Percentiles rank a stretch among this genome's conserved stretches.
phyloP scores from a whole-genome alignment of 1,140 invertebrate species.

The Pseudoatta argentina region DNA sequence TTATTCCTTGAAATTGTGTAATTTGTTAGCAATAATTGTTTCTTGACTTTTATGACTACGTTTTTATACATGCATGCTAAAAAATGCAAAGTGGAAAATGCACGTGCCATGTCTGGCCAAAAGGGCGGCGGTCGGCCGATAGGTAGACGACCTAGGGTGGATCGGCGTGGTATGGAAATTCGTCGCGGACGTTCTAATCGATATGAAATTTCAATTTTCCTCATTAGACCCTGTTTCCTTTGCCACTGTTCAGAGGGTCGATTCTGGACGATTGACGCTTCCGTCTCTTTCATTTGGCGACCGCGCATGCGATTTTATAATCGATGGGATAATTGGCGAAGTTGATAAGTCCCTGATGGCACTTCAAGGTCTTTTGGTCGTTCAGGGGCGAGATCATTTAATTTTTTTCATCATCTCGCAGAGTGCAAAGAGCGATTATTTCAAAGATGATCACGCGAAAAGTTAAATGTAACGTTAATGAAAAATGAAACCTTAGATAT shows the following conservation, averaged over 20 bases:
- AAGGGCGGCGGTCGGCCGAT: conserved; percentile 62
- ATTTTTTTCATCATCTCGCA: background rate
- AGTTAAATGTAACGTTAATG: background rate
- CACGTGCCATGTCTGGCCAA: background rate
- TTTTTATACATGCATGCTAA: background rate
- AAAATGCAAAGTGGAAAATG: conserved; percentile 38
- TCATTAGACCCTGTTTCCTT: conserved; percentile 15
- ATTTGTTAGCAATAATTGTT: background rate
- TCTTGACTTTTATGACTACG: background rate
- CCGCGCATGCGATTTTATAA: conserved; percentile 33
- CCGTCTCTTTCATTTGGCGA: conserved; percentile 38
- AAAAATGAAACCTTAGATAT: background rate
- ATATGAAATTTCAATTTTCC: conserved; percentile 77
- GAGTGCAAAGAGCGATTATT: conserved; percentile 16
- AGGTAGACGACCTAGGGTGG: conserved; percentile 61
- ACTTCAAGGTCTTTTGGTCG: background rate
- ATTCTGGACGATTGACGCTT: conserved; percentile 37
- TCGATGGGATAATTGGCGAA: background rate
- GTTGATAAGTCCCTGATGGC: conserved; percentile 27
- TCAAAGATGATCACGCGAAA: background rate
- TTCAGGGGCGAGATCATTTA: background rate
- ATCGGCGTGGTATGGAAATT: conserved; percentile 55
- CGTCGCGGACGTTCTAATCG: conserved; percentile 62
- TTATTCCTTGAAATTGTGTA: background rate
- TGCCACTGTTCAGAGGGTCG: background rate